Percentiles rank a stretch among this genome's conserved stretches.
These are phyloP conservation scores for Aphaenogaster ashmeadi DNA, from an alignment of 1,140 invertebrate species.

Conservation along the genomic window DNA sequence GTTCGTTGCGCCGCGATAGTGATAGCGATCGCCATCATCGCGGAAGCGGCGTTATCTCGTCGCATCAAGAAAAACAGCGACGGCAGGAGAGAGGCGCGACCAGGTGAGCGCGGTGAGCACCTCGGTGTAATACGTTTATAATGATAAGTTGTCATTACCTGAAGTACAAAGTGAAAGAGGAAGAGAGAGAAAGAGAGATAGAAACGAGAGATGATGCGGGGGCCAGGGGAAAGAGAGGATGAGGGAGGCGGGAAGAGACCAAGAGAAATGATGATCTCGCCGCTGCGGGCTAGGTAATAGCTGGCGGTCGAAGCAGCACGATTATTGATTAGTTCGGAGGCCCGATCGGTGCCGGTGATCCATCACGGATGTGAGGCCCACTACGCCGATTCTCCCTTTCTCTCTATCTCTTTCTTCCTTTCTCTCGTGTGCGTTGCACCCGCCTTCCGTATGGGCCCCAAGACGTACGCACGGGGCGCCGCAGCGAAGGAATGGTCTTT, in stretches of 20 bases:
- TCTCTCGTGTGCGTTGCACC: slow-evolving; percentile 56
- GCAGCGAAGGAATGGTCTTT: slow-evolving; percentile 80
- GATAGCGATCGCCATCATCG: slow-evolving; percentile 68
- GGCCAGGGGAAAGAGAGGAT: background rate
- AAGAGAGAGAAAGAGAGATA: slow-evolving; percentile 31
- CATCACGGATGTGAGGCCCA: slow-evolving; percentile 79
- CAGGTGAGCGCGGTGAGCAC: slow-evolving; percentile 57
- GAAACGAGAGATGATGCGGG: slow-evolving; percentile 11
- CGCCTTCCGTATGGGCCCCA: slow-evolving; percentile 63
- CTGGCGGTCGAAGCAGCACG: slow-evolving; percentile 79
- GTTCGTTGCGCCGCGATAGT: slow-evolving; percentile 54
- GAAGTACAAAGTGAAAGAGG: slow-evolving; percentile 56
- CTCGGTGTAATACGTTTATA: slow-evolving; percentile 84
- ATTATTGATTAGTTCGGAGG: slow-evolving; percentile 86
- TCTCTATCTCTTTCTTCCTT: slow-evolving; percentile 35
- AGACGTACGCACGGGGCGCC: slow-evolving; percentile 38
- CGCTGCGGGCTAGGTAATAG: slow-evolving; percentile 80
- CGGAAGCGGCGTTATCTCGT: slow-evolving; percentile 70
- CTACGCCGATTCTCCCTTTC: slow-evolving; percentile 67
- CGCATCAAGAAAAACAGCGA: slow-evolving; percentile 53
- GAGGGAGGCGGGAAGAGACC: slow-evolving; percentile 52
- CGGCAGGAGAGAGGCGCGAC: slow-evolving; percentile 50
- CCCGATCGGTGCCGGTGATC: slow-evolving; percentile 81
- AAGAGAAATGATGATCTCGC: slow-evolving; percentile 85
- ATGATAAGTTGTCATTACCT: slow-evolving; percentile 84